These are phyloP conservation scores for Drosophila phalerata DNA, from an alignment of 2,888 invertebrate species.

Conservation along the genomic window DNA sequence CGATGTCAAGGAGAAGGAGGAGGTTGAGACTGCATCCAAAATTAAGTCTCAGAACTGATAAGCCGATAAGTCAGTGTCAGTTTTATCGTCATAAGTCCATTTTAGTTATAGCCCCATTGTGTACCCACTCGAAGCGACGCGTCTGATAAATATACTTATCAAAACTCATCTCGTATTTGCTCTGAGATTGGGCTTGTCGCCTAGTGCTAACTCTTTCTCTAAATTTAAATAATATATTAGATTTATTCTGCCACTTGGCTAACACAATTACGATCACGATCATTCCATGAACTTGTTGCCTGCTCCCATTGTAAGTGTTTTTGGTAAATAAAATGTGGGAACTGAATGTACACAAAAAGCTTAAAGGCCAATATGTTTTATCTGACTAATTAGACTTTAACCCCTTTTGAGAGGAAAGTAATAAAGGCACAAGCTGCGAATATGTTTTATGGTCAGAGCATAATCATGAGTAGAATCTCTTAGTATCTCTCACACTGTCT, in stretches of 20 bases:
- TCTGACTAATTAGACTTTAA: not conserved
- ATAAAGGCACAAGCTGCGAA: slow-evolving; percentile 25
- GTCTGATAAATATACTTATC: slow-evolving; percentile 57
- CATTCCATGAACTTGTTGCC: slow-evolving; percentile 14
- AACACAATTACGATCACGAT: slow-evolving; percentile 21
- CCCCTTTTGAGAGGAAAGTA: not conserved
- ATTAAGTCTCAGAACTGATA: slow-evolving; percentile 45
- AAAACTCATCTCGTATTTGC: slow-evolving; percentile 34
- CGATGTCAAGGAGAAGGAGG: not conserved
- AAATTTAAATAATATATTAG: slow-evolving; percentile 32
- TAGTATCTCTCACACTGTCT: not conserved
- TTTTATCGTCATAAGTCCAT: slow-evolving; percentile 62
- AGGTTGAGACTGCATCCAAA: slow-evolving; percentile 21
- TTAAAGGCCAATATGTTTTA: slow-evolving; percentile 26
- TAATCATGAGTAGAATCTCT: not conserved
- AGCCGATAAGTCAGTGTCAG: slow-evolving; percentile 27
- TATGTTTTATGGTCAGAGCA: slow-evolving; percentile 11
- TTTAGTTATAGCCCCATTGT: slow-evolving; percentile 54
- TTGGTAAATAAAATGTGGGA: slow-evolving; percentile 40
- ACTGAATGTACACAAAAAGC: slow-evolving; percentile 29
- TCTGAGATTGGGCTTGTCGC: slow-evolving; percentile 11
- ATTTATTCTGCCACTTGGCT: not conserved
- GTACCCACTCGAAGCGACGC: slow-evolving; percentile 11
- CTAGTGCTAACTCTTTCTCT: slow-evolving; percentile 20
- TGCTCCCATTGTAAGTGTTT: slow-evolving; percentile 13